Percentiles rank a stretch among this genome's conserved stretches.
Conservation (phyloP, 2,113 vertebrate genomes). For the Rhinopomastus cyanomelas region DNA sequence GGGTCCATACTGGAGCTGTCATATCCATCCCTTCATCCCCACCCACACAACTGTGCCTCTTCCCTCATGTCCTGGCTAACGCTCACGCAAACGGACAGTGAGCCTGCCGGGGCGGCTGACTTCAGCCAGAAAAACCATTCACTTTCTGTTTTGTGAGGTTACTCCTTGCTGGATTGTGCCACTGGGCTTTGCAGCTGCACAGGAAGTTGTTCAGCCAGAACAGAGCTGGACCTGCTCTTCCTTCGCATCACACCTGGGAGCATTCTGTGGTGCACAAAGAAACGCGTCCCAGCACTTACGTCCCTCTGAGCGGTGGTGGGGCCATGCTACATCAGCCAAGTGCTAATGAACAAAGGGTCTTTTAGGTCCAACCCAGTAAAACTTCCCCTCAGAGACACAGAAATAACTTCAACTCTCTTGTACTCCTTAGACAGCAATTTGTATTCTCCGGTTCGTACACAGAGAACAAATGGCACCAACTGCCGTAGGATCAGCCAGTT, state of each 20-base stretch:
- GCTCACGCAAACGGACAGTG: not conserved
- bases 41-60: not conserved
- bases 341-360: not conserved
- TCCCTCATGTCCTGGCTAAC: not conserved
- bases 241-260: not conserved
- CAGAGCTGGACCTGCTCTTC: not conserved
- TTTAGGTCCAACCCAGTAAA: not conserved
- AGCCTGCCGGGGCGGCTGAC: not conserved
- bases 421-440: not conserved
- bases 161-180: not conserved
- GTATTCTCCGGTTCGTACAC: not conserved
- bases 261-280: not conserved
- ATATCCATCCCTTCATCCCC: not conserved
- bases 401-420: not conserved
- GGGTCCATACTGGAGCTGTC: not conserved
- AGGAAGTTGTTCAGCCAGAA: not conserved
- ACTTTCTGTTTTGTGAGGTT: not conserved
- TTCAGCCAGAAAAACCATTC: not conserved
- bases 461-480: not conserved
- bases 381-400: not conserved
- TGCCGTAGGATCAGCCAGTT: not conserved
- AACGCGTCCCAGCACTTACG: not conserved
- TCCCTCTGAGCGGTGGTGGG: not conserved
- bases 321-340: not conserved
- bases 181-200: not conserved